Base-by-base conservation (phyloP, 2,797 vertebrate genomes). In the Borostomias antarcticus region DNA sequence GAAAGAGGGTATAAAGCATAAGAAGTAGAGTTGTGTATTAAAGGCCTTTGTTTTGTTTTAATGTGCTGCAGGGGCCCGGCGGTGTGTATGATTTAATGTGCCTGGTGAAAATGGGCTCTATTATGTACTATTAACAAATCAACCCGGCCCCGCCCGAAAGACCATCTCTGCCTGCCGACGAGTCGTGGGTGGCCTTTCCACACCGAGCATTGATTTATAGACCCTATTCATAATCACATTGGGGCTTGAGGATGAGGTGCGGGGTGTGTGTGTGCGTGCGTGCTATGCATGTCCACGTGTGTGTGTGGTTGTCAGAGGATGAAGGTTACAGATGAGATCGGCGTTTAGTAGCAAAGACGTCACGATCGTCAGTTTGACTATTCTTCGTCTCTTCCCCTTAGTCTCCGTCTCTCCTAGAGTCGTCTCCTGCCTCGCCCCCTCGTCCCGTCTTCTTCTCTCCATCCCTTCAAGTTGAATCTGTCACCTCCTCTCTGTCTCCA, bases 81-180 rank as follows among this genome's bases (percentile, higher is more conserved):
- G 89, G 91, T 89, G 88, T 92, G 89, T 93, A 92, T 94, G 93
- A 95, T 96, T 94, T 95, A 95, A 95, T 93, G 91, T 87, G 51
- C 88, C 91, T 90, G 88, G 82, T 91, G 92, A 94, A 94, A 86
- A 95, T 93, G 91, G 90, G 87, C 90, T 86, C 91, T 94, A 92
- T 94, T 94, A 94, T 93, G 92, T 93, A 93, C 91, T 94, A 95
- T 96, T 94, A 95, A 94, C 93, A 94, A 93, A 94, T 94, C 87
- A 90, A 86, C 59, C 66, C 57, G 51, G 68, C 81, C 63, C 64
- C 85, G 82, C 87, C 77, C 79, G 79, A 89, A 91, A 92, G 91
- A 86, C 85, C 87, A 91, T 92, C 91, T 91, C 84, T 88, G 90
- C 84, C 90, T 86, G 88, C 85, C 77, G 78, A 69, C 80, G 82